Evolutionary conservation across 2,797 vertebrate genomes (phyloP).

Genomic region (Poliocrania exsul): DNA sequence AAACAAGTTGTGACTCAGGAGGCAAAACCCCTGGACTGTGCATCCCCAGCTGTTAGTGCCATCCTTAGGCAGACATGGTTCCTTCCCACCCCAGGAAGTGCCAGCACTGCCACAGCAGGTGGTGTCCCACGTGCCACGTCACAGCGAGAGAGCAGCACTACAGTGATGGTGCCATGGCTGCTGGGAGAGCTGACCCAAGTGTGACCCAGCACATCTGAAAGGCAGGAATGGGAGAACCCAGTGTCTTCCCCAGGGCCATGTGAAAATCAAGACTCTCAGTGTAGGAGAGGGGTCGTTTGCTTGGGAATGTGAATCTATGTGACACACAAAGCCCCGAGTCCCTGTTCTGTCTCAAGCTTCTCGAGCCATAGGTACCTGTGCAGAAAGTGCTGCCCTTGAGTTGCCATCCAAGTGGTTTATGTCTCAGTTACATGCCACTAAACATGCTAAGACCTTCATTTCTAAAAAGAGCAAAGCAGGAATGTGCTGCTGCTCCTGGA

Average conservation of each 20-base stretch:
- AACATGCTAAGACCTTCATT: background rate
- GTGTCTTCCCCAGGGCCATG: background rate
- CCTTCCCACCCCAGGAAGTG: rapidly evolving
- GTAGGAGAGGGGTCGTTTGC: background rate
- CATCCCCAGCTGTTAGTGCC: background rate
- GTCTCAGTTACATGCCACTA: background rate
- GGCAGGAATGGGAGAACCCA: background rate
- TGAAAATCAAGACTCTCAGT: conserved; percentile 1
- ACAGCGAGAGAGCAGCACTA: background rate
- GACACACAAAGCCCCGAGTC: background rate
- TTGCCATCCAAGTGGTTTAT: background rate
- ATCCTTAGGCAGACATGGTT: background rate
- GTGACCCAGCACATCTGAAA: background rate
- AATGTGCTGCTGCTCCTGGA: background rate
- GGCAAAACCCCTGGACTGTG: background rate
- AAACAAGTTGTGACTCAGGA: background rate
- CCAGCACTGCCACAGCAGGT: background rate
- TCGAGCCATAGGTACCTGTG: background rate
- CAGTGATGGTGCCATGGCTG: background rate
- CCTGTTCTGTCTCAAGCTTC: background rate
- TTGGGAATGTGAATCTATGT: background rate
- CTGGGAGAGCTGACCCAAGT: background rate
- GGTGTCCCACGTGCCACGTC: background rate
- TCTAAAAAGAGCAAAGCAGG: background rate
- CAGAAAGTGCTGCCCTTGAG: background rate